These are phyloP conservation scores for Mimumesa dahlbomi DNA, from an alignment of 2,888 invertebrate genomes.

Conservation along the genomic window DNA sequence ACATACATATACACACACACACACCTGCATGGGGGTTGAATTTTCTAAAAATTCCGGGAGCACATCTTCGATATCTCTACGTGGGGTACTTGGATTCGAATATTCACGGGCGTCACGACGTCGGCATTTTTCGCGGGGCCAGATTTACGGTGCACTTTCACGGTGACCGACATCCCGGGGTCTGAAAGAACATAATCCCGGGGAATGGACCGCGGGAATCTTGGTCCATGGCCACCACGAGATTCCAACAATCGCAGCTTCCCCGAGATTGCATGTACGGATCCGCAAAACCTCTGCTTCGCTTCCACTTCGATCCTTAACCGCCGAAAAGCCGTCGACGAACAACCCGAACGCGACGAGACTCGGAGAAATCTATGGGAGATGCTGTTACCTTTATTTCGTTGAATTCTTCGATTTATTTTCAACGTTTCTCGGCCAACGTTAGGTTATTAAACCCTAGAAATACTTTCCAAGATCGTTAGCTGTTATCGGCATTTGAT, in stretches of 20 bases:
- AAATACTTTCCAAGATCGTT: too few relatives aligned
- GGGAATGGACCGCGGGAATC: constrained; percentile 33
- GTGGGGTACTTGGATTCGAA: background rate
- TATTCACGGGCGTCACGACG: background rate
- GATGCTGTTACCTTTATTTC: too few relatives aligned
- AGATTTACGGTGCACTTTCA: constrained; percentile 46
- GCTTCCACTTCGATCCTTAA: constrained; percentile 34
- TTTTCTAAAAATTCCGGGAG: too few relatives aligned
- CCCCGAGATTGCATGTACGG: constrained; percentile 22
- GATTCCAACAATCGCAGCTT: constrained; percentile 4
- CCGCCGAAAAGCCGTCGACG: constrained; percentile 37
- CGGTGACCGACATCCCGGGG: constrained; percentile 37
- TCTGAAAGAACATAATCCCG: constrained; percentile 39
- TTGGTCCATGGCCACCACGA: background rate
- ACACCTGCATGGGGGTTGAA: too few relatives aligned
- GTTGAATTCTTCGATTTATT: background rate
- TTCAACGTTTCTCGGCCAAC: too few relatives aligned
- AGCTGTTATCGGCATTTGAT: too few relatives aligned
- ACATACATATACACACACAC: too few relatives aligned
- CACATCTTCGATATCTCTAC: too few relatives aligned
- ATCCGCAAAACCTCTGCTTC: constrained; percentile 7
- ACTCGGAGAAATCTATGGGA: background rate
- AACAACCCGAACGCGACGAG: constrained; percentile 38
- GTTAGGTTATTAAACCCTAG: too few relatives aligned
- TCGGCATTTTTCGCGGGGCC: constrained; percentile 33